A percentile compares a stretch with the other conserved stretches of the same genome.
phyloP scores from a whole-genome alignment of 2,797 vertebrate genomes.

The Columba guinea region DNA sequence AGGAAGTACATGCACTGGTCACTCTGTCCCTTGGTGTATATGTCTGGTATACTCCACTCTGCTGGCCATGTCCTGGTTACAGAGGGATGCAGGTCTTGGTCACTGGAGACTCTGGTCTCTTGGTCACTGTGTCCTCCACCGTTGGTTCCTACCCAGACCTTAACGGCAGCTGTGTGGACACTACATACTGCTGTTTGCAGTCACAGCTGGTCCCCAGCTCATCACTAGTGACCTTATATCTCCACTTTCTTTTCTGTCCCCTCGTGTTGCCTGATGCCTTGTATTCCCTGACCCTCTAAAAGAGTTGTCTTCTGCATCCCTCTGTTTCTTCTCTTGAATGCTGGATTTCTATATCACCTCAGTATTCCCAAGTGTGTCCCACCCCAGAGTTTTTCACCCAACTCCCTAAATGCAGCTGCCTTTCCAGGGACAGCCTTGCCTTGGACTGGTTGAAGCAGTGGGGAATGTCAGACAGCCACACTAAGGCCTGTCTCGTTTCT shows the following conservation, averaged over 20 bases:
- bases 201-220: neutral
- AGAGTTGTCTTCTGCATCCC: neutral
- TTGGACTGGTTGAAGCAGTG: accelerated
- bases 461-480: neutral
- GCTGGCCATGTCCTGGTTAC: neutral
- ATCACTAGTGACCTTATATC: neutral
- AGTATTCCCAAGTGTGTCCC: neutral
- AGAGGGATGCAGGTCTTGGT: neutral
- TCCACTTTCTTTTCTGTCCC: neutral
- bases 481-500: neutral
- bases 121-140: neutral
- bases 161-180: neutral
- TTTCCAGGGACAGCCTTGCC: neutral
- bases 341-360: neutral
- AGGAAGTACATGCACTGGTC: neutral
- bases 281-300: neutral
- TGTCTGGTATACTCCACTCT: neutral
- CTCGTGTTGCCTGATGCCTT: neutral
- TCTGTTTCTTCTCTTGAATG: neutral
- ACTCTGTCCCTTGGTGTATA: neutral
- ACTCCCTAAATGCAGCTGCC: neutral
- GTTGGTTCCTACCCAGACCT: accelerated
- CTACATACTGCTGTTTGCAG: neutral
- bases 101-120: neutral
- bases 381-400: neutral